Conservation (phyloP, 1,140 invertebrate species). For the Bombyx mandarina region DNA sequence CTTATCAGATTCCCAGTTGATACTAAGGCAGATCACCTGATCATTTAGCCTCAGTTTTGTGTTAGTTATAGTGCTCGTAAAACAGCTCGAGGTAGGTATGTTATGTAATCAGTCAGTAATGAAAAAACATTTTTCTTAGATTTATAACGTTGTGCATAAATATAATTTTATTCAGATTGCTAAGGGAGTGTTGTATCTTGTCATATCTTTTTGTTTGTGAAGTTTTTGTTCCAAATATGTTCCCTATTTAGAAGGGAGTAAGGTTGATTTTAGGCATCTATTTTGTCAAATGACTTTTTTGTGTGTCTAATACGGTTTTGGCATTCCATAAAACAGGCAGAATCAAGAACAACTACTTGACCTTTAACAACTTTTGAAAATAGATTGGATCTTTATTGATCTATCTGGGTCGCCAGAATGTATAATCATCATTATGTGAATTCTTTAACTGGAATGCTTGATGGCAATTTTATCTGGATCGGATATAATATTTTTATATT, state of each 20-base stretch:
- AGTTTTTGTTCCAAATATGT: background rate
- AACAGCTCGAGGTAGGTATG: conserved; percentile 3
- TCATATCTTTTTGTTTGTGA: background rate
- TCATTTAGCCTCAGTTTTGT: conserved; percentile 4
- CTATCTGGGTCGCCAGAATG: too few species aligned
- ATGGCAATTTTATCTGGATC: background rate
- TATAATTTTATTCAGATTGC: too few species aligned
- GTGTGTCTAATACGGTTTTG: too few species aligned
- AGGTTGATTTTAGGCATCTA: too few species aligned
- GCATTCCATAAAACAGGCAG: conserved; percentile 1
- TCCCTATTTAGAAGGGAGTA: background rate
- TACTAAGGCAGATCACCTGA: conserved; percentile 31
- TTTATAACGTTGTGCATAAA: too few species aligned
- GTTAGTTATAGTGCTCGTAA: background rate
- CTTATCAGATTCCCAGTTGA: conserved; percentile 15
- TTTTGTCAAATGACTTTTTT: too few species aligned
- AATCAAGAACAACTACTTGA: conserved; percentile 2
- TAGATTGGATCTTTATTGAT: too few species aligned
- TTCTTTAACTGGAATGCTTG: too few species aligned
- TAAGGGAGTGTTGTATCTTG: too few species aligned
- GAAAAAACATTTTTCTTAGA: too few species aligned
- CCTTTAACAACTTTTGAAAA: too few species aligned
- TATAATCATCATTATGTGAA: too few species aligned
- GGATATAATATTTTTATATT: conserved; percentile 5
- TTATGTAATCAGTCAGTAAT: conserved; percentile 3